A percentile compares a stretch with the other conserved stretches of the same genome.
These are phyloP conservation scores for Nasonia oneida DNA, from an alignment of 2,888 invertebrate species.

Conservation along the genomic window DNA sequence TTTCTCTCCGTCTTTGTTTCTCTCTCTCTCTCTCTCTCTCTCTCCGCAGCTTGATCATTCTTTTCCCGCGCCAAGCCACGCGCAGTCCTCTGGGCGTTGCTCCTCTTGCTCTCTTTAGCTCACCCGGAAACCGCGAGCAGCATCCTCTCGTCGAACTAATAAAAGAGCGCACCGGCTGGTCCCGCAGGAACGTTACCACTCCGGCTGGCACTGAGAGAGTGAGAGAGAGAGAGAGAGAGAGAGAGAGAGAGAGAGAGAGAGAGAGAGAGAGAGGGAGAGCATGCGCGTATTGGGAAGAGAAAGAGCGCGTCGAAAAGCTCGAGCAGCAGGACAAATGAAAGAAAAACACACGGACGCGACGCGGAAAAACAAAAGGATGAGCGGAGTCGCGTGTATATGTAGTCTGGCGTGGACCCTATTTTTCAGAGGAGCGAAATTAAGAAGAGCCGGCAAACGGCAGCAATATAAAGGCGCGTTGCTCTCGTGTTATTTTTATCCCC, in stretches of 20 bases:
- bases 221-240: background rate
- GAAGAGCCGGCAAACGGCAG: constrained; percentile 13
- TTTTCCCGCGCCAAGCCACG: constrained; percentile 29
- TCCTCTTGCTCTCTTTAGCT: background rate
- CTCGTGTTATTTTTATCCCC: constrained; percentile 44
- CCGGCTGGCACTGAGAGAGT: background rate
- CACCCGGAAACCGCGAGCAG: constrained; percentile 18
- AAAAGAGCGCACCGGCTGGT: constrained; percentile 65
- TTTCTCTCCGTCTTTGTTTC: too few relatives aligned
- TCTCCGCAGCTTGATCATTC: constrained; percentile 24
- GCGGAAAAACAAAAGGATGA: constrained; percentile 66
- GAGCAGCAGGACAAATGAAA: constrained; percentile 47
- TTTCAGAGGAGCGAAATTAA: constrained; percentile 68
- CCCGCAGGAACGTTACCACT: constrained; percentile 30
- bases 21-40: constrained; percentile 10
- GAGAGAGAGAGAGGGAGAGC: background rate
- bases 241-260: background rate
- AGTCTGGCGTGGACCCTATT: constrained; percentile 66
- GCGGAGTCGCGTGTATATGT: background rate
- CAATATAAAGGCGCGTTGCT: constrained; percentile 30
- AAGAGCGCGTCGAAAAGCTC: constrained; percentile 1
- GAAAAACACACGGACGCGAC: constrained; percentile 62
- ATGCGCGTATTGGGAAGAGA: background rate
- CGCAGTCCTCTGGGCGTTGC: background rate
- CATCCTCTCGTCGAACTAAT: constrained; percentile 69